Evolutionary conservation across 2,113 vertebrate genomes (phyloP), one percentile per base, ranked within the genome.

Genomic region (Chloebia gouldiae): DNA sequence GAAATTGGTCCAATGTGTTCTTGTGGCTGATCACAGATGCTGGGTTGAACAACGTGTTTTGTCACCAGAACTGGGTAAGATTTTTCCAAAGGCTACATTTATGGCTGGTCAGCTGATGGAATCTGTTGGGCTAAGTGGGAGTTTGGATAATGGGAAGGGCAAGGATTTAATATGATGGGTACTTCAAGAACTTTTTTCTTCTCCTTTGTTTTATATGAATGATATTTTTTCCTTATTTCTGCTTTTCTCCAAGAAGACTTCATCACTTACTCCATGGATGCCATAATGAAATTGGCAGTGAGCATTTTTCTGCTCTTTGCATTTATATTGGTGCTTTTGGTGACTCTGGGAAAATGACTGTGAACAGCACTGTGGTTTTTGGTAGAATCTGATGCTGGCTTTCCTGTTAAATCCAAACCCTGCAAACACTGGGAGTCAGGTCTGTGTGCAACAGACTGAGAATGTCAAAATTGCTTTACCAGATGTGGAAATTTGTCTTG

Each of bases 1-100:
- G 81, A 90, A 86, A 61, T 79, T 79, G 68, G 64, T 30, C 76
- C 5, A 0, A 14, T 73, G 40, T 81, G 30, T 73, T 89, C 81
- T 86, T 81, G 66, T 76, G 92, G 78, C 81, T 90, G 71, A 47
- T 63, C 65, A 65, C 49, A 94, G 92, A 64, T 61, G 68, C 86
- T 87, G 71, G 15, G 71, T 88, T 86, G 66, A 92, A 39, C 68
- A 37, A 47, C 15, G 3, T 65, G 51, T 82, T 88, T 86, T 92
- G 71, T 81, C 85, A 54, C 15, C 87, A 88, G 53, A 69, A 53
- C 9, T 82, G 71, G 85, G 94, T 97, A 95, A 96, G 94, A 28
- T 71, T 90, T 54, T 86, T 73, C 44, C 16, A 23, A 82, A 70
- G 47, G 45, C 50, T 27, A 1, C 27, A 1, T 31, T 70, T 9